Base-by-base conservation (phyloP, 1,140 invertebrate genomes). In the Anastrepha obliqua region DNA sequence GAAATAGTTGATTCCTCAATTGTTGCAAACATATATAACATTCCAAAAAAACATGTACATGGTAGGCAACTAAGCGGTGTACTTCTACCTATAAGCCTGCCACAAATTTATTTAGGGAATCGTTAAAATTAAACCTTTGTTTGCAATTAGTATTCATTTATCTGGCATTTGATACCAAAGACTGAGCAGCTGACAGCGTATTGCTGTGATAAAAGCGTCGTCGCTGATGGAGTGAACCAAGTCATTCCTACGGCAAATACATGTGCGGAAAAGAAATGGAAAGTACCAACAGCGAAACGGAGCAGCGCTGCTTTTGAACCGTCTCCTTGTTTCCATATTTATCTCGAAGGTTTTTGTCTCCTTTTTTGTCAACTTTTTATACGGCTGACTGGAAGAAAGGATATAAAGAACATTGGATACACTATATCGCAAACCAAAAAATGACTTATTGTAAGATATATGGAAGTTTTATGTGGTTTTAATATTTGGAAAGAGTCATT, bases 251-350 rank as follows among this genome's bases (percentile, higher is more conserved):
- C 17, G 42, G 70, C 42, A 20, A 81, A 55, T 55, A 58, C 74
- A 29, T 86, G 55, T 51, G 81, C n/a, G 81, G 55, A 85, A 85
- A 85, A 85, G 81, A 85, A 85, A 85, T 85, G 81, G 81, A 85
- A 85, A 85, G 81, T 85, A 85, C 55, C 59, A 85, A 44, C 55
- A 62, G 47, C 81, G 51, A 4, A 17, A 42, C 81, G 13, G 7
- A 17, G 17, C 74, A 7, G 74, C 85, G 39, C 85, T 86, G 85
- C 55, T 65, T n/a, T 59, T 86, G 85, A 60, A n/a, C 42, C 51
- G 59, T 65, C 62, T 86, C 81, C 81, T 85, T 85, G 81, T 85
- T 85, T 85, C 81, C 85, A 86, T 86, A 86, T 86, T 62, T 86
- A 86, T 86, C 85, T 86, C 85, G 55, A 86, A 86, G 85, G 85